Percentiles rank a stretch among this genome's conserved stretches.
These are phyloP conservation scores for Lamprologus ornatipinnis DNA, from an alignment of 2,113 vertebrate genomes.

Conservation along the genomic window DNA sequence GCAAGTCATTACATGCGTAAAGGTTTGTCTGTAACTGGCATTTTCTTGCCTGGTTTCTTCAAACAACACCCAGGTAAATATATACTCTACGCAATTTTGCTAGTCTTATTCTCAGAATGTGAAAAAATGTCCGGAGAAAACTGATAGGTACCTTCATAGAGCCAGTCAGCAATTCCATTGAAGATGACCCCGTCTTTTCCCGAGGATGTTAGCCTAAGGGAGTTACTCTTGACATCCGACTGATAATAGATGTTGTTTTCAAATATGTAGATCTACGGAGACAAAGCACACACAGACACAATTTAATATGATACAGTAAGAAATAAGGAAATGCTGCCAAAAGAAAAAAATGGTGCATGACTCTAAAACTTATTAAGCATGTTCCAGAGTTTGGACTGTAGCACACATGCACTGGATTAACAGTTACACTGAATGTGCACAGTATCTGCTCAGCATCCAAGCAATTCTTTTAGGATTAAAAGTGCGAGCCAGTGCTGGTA, in stretches of 20 bases:
- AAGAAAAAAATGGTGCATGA: neutral
- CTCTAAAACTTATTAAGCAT: neutral
- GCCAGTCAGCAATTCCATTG: constrained; percentile 95
- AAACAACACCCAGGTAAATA: neutral
- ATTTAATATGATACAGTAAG: neutral
- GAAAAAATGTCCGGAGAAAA: neutral
- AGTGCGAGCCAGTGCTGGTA: neutral
- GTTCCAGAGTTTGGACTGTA: neutral
- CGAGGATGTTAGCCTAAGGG: constrained; percentile 89
- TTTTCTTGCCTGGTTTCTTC: neutral
- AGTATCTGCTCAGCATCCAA: neutral
- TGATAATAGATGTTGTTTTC: constrained; percentile 99
- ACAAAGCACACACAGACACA: neutral
- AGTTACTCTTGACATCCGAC: constrained; percentile 88
- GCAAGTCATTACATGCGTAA: neutral
- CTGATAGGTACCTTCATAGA: constrained; percentile 84
- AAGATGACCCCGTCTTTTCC: constrained; percentile 92
- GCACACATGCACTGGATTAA: neutral
- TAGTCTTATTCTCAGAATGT: neutral
- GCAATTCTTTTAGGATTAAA: neutral
- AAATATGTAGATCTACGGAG: constrained; percentile 90
- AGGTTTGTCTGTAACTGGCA: neutral
- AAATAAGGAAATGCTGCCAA: neutral
- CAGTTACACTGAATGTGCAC: neutral
- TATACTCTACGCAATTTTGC: fast-evolving